Evolutionary conservation across 2,888 invertebrate species (phyloP).

Genomic region (Ormia ochracea): DNA sequence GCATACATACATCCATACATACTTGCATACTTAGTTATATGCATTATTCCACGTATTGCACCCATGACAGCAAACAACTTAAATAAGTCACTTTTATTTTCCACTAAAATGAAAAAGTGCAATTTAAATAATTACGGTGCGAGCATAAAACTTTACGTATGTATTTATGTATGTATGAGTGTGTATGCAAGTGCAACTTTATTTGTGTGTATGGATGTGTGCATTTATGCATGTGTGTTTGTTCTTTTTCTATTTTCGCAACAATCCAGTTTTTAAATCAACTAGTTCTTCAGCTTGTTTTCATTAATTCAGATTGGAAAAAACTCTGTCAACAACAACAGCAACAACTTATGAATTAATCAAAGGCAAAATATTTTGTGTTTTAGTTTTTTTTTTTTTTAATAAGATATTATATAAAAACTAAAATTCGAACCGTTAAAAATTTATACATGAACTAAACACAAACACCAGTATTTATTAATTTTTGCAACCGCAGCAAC

Average conservation of each 20-base stretch:
- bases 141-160: too few relatives aligned
- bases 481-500: conserved; percentile 21
- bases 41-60: too few relatives aligned
- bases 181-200: too few relatives aligned
- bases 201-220: too few relatives aligned
- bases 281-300: conserved; percentile 18
- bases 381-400: too few relatives aligned
- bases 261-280: conserved; percentile 31
- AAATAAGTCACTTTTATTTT: conserved; percentile 38
- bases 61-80: conserved; percentile 27
- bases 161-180: too few relatives aligned
- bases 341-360: neutral
- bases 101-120: conserved; percentile 13
- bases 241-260: conserved; percentile 4
- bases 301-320: neutral
- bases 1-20: neutral
- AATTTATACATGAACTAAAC: conserved; percentile 19
- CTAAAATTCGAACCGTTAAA: conserved; percentile 20
- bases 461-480: conserved; percentile 17
- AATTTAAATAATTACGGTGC: conserved; percentile 35
- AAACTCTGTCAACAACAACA: conserved; percentile 6
- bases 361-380: conserved; percentile 22
- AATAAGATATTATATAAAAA: conserved; percentile 29
- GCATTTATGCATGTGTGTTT: too few relatives aligned
- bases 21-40: neutral